phyloP scores from a whole-genome alignment of 2,113 vertebrate species.

The Opisthocomus hoazin region DNA sequence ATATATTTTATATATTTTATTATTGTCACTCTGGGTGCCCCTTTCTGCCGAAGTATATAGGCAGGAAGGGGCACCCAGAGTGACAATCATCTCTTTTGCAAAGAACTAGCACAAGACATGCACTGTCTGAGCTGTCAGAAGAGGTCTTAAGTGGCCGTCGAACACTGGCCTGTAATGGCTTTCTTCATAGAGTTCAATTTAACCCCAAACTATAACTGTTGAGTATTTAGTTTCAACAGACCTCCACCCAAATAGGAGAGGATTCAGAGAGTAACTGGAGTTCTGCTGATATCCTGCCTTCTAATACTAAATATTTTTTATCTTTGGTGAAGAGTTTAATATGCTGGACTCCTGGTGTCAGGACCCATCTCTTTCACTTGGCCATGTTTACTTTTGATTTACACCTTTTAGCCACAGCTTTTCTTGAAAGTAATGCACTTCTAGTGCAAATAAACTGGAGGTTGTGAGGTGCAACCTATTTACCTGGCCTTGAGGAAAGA shows the following conservation, averaged over 20 bases:
- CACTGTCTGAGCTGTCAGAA: neutral
- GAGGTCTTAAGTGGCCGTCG: neutral
- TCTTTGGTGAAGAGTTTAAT: neutral
- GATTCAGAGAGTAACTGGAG: neutral
- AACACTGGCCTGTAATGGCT: neutral
- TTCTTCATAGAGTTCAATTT: neutral
- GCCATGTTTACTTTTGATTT: neutral
- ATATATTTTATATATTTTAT: neutral
- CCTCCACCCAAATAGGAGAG: neutral
- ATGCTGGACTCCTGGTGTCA: neutral
- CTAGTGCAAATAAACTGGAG: constrained; percentile 41
- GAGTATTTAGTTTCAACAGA: neutral
- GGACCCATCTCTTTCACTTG: neutral
- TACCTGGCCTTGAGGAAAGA: neutral
- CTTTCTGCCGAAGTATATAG: neutral
- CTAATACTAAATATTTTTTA: neutral
- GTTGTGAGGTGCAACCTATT: neutral
- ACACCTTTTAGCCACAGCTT: neutral
- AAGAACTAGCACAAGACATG: neutral
- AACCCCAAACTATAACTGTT: neutral
- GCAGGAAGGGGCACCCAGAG: neutral
- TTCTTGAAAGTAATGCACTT: neutral
- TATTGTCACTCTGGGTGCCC: no score
- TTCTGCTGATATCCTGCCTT: neutral
- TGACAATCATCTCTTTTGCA: neutral